Evolutionary conservation across 2,113 vertebrate genomes (phyloP), one percentile per base, ranked within the genome.

Genomic region (Orcinus orca): DNA sequence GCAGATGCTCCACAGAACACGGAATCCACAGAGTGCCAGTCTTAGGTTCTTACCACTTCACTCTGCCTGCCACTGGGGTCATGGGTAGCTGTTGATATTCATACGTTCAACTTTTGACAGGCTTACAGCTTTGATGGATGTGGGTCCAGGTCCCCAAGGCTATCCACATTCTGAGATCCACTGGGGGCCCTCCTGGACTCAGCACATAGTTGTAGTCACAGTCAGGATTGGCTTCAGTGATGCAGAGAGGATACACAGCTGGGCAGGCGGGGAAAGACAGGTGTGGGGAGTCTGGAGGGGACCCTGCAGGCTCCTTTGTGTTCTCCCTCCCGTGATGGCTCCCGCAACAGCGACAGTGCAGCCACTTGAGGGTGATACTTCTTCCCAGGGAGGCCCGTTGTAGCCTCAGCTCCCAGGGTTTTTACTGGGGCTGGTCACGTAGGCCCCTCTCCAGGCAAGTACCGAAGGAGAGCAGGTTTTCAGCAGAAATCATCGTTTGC

Each of bases 121-220:
- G 26, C 63, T 83, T 18, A 33, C 4, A 26, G 5, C 23, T 44
- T 62, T 6, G 7, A 10, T 68, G 60, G 44, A 15, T 65, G 15
- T 8, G 5, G 33, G 47, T 23, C 17, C 25, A 8, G 41, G 38
- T 77, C 58, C 50, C 47, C 58, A 50, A 71, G 58, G 21, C 25
- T n/a, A 50, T 58, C 58, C 70, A n/a, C 44, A 5, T 79, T 63
- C 18, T 50, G 33, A 3, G 1, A 26, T 63, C 55, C 44, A 12
- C 20, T 58, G 25, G 5, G 20, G 47, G 41, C 62, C 38, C 84
- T 25, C 2, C 17, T 29, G 29, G 58, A 23, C 25, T 31, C 36
- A 20, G 15, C 55, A 7, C 44, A 0, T 15, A n/a, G 17, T 84
- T 33, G 41, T 29, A 8, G 9, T 70, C 44, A 5, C 1, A 0